phyloP scores from a whole-genome alignment of 1,140 invertebrate genomes.

The Holcopasites calliopsidis region DNA sequence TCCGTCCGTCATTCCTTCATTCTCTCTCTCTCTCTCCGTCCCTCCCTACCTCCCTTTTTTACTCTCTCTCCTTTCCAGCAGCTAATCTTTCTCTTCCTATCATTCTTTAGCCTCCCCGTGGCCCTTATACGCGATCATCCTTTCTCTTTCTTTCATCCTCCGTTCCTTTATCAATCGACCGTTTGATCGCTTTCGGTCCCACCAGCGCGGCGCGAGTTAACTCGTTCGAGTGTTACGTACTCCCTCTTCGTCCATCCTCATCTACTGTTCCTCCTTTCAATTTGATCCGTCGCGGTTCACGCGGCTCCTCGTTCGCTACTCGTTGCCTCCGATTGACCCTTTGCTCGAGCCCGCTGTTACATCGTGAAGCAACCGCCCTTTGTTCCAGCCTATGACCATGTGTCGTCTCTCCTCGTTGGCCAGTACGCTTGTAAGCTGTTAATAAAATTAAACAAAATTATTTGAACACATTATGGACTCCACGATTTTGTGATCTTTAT shows the following conservation, averaged over 20 bases:
- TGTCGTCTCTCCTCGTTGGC: background rate
- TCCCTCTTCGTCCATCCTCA: slow-evolving; percentile 4
- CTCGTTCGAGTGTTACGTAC: slow-evolving; percentile 20
- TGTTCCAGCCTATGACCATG: background rate
- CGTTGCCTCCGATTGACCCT: slow-evolving; percentile 32
- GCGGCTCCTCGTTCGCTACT: background rate
- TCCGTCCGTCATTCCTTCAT: background rate
- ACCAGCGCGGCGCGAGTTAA: slow-evolving; percentile 14
- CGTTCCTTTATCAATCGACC: slow-evolving; percentile 48
- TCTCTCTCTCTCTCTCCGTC: background rate
- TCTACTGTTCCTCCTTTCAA: background rate
- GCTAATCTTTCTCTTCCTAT: background rate
- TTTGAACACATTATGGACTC: too few species aligned
- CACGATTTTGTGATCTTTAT: too few species aligned
- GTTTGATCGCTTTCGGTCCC: slow-evolving; percentile 56
- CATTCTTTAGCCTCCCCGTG: background rate
- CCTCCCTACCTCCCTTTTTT: background rate
- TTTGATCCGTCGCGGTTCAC: background rate
- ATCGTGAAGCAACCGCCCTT: background rate
- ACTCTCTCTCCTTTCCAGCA: background rate
- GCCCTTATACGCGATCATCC: background rate
- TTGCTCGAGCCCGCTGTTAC: slow-evolving; percentile 11
- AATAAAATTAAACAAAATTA: too few species aligned
- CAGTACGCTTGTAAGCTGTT: too few species aligned
- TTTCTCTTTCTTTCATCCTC: slow-evolving; percentile 43